Conservation (phyloP, 2,113 vertebrate species). For the Bostrychus sinensis region DNA sequence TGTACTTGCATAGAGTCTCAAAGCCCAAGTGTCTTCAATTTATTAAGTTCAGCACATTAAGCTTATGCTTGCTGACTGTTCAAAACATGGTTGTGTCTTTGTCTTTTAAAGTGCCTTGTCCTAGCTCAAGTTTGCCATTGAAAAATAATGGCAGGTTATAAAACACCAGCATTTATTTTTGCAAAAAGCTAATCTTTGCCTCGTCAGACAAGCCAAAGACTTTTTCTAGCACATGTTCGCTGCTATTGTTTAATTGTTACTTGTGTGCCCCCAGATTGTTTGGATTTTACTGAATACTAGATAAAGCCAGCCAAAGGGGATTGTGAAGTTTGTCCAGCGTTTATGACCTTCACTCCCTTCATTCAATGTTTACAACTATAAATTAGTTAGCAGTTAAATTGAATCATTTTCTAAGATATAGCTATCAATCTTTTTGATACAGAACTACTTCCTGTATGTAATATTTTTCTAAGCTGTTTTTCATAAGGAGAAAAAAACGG, state of each 20-base stretch:
- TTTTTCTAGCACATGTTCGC: slow-evolving; percentile 21
- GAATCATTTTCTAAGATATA: slow-evolving; percentile 31
- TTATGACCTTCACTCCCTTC: not conserved
- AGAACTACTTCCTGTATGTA: slow-evolving; percentile 2
- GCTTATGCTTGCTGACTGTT: slow-evolving; percentile 8
- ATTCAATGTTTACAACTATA: not conserved
- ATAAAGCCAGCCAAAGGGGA: not conserved
- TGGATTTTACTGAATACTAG: not conserved
- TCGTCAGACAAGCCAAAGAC: slow-evolving; percentile 56
- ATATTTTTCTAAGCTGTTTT: slow-evolving; percentile 54
- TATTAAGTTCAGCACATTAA: not conserved
- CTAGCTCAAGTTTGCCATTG: slow-evolving; percentile 22
- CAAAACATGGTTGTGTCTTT: not conserved
- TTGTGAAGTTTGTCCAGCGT: slow-evolving; percentile 8
- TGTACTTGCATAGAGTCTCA: not conserved
- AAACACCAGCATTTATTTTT: slow-evolving; percentile 11
- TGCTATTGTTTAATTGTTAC: slow-evolving; percentile 26
- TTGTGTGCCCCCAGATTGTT: not conserved
- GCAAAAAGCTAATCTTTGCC: slow-evolving; percentile 4
- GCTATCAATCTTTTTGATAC: slow-evolving; percentile 25
- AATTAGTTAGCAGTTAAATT: not conserved
- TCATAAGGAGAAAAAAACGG: slow-evolving; percentile 19
- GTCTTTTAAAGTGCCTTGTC: slow-evolving; percentile 52
- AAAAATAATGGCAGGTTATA: slow-evolving; percentile 14
- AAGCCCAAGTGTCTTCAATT: slow-evolving; percentile 5